phyloP scores from a whole-genome alignment of 2,888 invertebrate species.

The Galerucella pusilla region DNA sequence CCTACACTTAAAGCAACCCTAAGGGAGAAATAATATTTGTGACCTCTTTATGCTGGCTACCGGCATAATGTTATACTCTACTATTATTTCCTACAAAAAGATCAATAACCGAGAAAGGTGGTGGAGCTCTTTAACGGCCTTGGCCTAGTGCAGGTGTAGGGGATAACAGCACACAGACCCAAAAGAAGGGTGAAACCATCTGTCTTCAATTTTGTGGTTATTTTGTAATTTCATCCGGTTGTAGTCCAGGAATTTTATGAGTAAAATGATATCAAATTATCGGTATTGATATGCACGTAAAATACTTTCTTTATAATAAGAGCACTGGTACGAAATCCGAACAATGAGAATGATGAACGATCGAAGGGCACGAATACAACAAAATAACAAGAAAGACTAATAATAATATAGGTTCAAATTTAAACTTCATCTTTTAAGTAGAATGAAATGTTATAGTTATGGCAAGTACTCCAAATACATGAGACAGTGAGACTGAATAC shows the following conservation, averaged over 20 bases:
- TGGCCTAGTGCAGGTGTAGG: slow-evolving; percentile 51
- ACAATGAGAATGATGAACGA: too few species aligned
- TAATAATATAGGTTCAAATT: too few species aligned
- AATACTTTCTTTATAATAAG: neutral
- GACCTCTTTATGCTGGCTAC: neutral
- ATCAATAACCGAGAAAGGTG: slow-evolving; percentile 26
- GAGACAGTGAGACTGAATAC: too few species aligned
- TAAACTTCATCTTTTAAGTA: too few species aligned
- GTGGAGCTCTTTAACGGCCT: slow-evolving; percentile 43
- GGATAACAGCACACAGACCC: slow-evolving; percentile 49
- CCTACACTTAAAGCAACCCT: neutral
- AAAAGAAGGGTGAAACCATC: slow-evolving; percentile 25
- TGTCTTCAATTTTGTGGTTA: neutral
- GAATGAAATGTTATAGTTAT: too few species aligned
- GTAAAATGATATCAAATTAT: neutral
- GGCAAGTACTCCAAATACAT: too few species aligned
- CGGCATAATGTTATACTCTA: neutral
- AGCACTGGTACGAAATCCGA: too few species aligned
- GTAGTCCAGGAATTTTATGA: slow-evolving; percentile 5
- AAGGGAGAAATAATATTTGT: neutral
- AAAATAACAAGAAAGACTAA: too few species aligned
- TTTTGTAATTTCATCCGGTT: neutral
- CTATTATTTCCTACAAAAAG: slow-evolving; percentile 6
- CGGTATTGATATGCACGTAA: neutral
- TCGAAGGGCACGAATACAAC: too few species aligned